These are phyloP conservation scores for Lytechinus pictus DNA, from an alignment of 35 echinoderm and acorn worm genomes.

Conservation along the genomic window DNA sequence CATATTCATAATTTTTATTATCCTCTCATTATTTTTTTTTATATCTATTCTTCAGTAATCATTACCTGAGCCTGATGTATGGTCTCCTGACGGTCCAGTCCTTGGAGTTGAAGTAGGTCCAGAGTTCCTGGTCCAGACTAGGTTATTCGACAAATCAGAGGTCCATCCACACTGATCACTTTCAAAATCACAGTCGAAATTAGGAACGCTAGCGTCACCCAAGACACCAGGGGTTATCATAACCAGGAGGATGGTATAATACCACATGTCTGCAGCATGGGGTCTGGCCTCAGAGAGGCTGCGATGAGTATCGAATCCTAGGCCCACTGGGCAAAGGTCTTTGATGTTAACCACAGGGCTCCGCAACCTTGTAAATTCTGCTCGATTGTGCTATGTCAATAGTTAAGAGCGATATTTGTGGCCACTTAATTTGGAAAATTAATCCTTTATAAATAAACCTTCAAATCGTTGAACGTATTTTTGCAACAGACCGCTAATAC, in stretches of 20 bases:
- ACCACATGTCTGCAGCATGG: not conserved
- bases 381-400: not conserved
- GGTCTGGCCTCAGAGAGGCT: not conserved
- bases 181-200: conserved; percentile 24
- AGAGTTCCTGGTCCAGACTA: not conserved
- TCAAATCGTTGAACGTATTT: no score
- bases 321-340: not conserved
- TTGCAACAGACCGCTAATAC: no score
- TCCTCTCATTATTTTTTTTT: no score
- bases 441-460: no score
- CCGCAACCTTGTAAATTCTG: not conserved
- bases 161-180: not conserved
- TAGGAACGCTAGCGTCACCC: not conserved
- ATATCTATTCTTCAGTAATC: no score
- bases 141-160: not conserved
- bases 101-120: not conserved
- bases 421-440: no score
- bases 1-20: no score
- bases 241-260: not conserved
- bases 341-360: not conserved
- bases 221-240: not conserved
- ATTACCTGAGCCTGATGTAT: not conserved
- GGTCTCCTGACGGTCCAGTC: not conserved
- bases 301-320: not conserved
- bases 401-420: not conserved